Percentiles rank a stretch among this genome's conserved stretches.
phyloP scores from a whole-genome alignment of 2,113 vertebrate species.

The Centrocercus urophasianus region DNA sequence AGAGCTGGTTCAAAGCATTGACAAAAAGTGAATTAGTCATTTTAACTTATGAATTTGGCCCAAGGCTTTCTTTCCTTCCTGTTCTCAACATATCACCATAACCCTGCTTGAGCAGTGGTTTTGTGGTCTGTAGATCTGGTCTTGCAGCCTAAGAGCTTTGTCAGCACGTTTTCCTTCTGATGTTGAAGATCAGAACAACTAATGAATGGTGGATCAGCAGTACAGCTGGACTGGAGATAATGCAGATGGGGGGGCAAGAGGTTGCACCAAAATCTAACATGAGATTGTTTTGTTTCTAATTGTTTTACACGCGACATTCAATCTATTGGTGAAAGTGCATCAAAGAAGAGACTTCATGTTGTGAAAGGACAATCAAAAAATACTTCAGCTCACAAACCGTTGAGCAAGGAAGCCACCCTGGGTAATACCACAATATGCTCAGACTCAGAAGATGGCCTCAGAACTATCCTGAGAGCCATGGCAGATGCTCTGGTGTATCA shows the following conservation, averaged over 20 bases:
- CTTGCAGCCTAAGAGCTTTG: neutral
- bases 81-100: rapidly evolving
- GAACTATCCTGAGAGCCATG: rapidly evolving
- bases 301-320: neutral
- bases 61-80: neutral
- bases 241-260: neutral
- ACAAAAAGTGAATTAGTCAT: neutral
- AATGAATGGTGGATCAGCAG: neutral
- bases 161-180: neutral
- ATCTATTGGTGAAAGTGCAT: neutral
- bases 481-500: neutral
- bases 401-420: neutral
- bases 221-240: neutral
- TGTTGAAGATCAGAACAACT: neutral
- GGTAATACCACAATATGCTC: neutral
- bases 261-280: neutral
- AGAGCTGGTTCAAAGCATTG: neutral
- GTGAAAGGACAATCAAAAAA: neutral
- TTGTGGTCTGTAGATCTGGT: neutral
- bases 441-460: neutral
- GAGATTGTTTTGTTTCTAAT: neutral
- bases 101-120: neutral
- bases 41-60: neutral
- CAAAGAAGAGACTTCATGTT: neutral
- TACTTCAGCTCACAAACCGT: rapidly evolving